A percentile compares a stretch with the other conserved stretches of the same genome.
phyloP scores from a whole-genome alignment of 2,797 vertebrate species.

The Babyrousa celebensis region DNA sequence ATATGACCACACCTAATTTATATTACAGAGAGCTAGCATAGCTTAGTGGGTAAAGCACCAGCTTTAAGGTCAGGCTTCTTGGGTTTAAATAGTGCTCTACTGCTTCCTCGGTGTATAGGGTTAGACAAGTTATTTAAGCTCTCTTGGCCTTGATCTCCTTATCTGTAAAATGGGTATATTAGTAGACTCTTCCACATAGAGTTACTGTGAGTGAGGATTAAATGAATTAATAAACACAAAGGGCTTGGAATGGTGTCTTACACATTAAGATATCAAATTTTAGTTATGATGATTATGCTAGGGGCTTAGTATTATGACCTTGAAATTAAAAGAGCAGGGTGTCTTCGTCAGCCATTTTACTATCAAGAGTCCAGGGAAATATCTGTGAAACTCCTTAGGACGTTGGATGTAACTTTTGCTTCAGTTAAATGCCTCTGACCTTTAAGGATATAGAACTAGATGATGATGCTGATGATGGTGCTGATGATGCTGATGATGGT shows the following conservation, averaged over 20 bases:
- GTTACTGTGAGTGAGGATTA: slow-evolving; percentile 29
- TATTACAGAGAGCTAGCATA: not conserved
- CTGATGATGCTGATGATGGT: no score
- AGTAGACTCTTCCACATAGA: not conserved
- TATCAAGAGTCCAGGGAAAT: slow-evolving; percentile 6
- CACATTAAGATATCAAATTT: not conserved
- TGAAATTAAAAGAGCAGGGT: not conserved
- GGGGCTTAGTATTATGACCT: not conserved
- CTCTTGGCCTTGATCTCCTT: slow-evolving; percentile 21
- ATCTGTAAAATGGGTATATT: not conserved
- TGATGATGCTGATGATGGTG: not conserved
- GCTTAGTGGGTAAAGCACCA: not conserved
- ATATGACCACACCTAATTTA: not conserved
- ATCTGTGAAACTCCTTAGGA: slow-evolving; percentile 1
- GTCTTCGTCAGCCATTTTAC: slow-evolving; percentile 15
- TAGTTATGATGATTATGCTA: not conserved
- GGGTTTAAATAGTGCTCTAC: not conserved
- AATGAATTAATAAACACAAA: not conserved
- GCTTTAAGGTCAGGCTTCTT: not conserved
- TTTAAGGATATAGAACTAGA: not conserved
- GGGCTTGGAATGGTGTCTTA: not conserved
- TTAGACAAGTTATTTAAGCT: slow-evolving; percentile 28
- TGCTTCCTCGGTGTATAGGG: not conserved
- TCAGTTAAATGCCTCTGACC: not conserved
- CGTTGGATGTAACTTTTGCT: not conserved